Conservation (phyloP, 2,113 vertebrate genomes). For the Psephotus haematonotus region DNA sequence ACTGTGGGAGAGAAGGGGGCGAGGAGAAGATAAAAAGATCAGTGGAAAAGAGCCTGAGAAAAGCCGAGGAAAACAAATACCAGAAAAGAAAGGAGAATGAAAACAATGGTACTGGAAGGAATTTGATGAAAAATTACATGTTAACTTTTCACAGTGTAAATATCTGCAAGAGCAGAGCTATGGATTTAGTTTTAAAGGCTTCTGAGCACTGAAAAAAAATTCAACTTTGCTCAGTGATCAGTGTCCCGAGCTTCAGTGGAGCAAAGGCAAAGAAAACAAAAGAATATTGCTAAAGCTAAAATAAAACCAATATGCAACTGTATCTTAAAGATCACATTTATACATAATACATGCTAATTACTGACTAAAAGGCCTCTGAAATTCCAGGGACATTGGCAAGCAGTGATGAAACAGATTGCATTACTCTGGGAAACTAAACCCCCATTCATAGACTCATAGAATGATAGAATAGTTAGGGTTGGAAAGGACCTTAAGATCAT, state of each 20-base stretch:
- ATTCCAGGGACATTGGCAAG: background rate
- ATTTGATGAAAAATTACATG: background rate
- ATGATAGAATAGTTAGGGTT: no score
- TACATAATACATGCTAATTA: background rate
- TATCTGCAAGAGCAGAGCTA: background rate
- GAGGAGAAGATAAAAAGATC: no score
- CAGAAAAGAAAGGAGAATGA: background rate
- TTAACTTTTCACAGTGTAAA: background rate
- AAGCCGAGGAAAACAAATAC: background rate
- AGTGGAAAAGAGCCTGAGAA: background rate
- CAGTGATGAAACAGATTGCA: fast-evolving
- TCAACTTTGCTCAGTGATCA: background rate
- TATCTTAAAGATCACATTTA: background rate
- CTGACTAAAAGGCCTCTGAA: background rate
- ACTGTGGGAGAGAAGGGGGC: background rate
- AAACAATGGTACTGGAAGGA: background rate
- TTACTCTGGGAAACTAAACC: background rate
- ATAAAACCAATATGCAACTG: background rate
- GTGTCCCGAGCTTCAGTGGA: background rate
- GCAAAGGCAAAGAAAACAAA: background rate
- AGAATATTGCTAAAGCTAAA: background rate
- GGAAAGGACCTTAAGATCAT: no score
- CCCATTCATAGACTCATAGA: background rate
- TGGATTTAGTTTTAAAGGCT: background rate
- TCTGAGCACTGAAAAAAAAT: background rate